Conservation (phyloP, 2,113 vertebrate species). For the Halichoerus grypus region DNA sequence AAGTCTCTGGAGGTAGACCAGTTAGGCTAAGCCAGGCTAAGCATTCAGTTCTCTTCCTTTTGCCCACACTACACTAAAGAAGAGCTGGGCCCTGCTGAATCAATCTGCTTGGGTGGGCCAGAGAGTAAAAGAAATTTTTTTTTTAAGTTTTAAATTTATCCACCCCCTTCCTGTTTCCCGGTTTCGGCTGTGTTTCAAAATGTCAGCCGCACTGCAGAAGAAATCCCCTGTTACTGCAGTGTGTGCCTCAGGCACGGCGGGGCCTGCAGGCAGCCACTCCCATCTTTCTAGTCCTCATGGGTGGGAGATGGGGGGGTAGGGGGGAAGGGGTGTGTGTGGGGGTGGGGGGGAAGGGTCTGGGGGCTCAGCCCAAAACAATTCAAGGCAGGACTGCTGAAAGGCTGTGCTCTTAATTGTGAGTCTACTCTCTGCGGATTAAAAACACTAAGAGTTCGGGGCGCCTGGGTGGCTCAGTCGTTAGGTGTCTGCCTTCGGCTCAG, state of each 20-base stretch:
- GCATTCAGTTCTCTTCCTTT: background rate
- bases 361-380: background rate
- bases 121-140: background rate
- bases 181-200: background rate
- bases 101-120: background rate
- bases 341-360: background rate
- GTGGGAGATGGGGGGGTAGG: background rate
- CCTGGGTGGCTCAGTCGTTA: too few species aligned
- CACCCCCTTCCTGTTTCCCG: background rate
- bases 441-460: background rate
- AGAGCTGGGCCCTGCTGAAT: fast-evolving
- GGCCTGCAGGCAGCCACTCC: background rate
- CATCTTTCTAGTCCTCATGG: background rate
- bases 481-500: too few species aligned
- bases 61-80: background rate
- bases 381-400: background rate
- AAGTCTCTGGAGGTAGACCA: background rate
- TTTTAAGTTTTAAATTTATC: background rate
- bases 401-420: background rate
- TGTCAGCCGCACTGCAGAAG: background rate
- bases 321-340: too few species aligned
- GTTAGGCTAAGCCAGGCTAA: background rate
- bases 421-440: background rate
- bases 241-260: background rate
- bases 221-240: background rate